These are phyloP conservation scores for Cylas formicarius DNA, from an alignment of 1,140 invertebrate species.

Conservation along the genomic window DNA sequence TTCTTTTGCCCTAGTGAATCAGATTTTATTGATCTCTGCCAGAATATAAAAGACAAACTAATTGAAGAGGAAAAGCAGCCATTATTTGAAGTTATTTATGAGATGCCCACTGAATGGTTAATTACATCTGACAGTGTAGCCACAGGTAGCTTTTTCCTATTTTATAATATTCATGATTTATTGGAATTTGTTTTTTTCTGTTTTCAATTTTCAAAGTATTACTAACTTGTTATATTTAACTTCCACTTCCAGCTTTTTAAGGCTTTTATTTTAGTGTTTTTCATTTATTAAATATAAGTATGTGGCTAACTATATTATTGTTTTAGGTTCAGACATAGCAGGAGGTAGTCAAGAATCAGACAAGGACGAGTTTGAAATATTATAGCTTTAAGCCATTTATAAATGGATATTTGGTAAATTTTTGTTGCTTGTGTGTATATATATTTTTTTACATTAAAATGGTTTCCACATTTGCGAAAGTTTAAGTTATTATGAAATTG, in stretches of 20 bases:
- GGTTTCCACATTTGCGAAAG: no score
- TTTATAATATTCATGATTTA: neutral
- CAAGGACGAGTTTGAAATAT: slow-evolving; percentile 21
- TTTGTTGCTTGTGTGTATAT: no score
- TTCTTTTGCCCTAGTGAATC: slow-evolving; percentile 81
- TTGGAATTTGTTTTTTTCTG: neutral
- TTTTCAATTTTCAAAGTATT: neutral
- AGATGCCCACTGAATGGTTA: slow-evolving; percentile 63
- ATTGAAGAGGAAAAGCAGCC: slow-evolving; percentile 63
- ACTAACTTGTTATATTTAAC: neutral
- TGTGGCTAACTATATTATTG: neutral
- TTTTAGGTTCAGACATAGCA: slow-evolving; percentile 11
- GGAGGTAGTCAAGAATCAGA: slow-evolving; percentile 17
- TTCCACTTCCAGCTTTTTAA: neutral
- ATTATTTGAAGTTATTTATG: slow-evolving; percentile 71
- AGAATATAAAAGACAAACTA: slow-evolving; percentile 58
- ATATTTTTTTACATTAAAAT: no score
- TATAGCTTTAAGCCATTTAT: no score
- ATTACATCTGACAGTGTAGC: slow-evolving; percentile 30
- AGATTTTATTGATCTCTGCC: slow-evolving; percentile 76
- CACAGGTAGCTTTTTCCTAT: neutral
- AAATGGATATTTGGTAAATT: no score
- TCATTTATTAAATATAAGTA: slow-evolving; percentile 1
- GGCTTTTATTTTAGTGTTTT: neutral
- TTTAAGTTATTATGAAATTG: no score